phyloP scores from a whole-genome alignment of 1,140 invertebrate species.

The Pomphorhynchus laevis region DNA sequence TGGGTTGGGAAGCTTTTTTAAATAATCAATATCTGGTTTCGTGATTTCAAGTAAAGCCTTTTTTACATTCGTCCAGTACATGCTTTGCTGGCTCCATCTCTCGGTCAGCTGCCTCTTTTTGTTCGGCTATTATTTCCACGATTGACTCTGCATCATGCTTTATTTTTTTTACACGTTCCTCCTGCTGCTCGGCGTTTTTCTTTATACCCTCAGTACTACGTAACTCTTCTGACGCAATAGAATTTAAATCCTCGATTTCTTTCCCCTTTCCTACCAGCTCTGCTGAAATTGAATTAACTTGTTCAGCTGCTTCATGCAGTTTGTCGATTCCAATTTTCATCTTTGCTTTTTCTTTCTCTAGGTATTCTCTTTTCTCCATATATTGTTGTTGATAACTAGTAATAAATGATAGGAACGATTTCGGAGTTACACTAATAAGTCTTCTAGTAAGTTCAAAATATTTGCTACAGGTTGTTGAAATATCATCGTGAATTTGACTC shows the following conservation, averaged over 20 bases:
- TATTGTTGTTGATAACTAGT: constrained; percentile 73
- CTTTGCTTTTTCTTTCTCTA: constrained; percentile 45
- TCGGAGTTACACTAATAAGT: constrained; percentile 71
- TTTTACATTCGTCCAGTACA: constrained; percentile 59
- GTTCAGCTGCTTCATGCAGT: constrained; percentile 56
- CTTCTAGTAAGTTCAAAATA: constrained; percentile 64
- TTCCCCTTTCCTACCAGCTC: constrained; percentile 67
- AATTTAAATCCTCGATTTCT: constrained; percentile 46
- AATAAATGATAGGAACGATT: constrained; percentile 76
- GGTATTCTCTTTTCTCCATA: constrained; percentile 41
- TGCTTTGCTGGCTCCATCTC: constrained; percentile 67
- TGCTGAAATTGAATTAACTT: constrained; percentile 50
- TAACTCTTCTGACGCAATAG: constrained; percentile 63
- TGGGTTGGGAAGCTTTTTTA: constrained; percentile 56
- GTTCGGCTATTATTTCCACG: constrained; percentile 49
- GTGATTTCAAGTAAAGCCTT: constrained; percentile 74
- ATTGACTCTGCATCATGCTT: constrained; percentile 52
- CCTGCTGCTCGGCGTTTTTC: constrained; percentile 40
- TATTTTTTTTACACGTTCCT: constrained; percentile 46
- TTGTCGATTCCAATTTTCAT: constrained; percentile 77
- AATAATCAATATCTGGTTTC: constrained; percentile 71
- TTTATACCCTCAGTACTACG: constrained; percentile 30
- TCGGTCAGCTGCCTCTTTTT: constrained; percentile 52
- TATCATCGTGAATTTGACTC: constrained; percentile 62
- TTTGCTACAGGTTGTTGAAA: constrained; percentile 43